Base-by-base conservation (phyloP, 1,140 invertebrate genomes). In the Leptopilina boulardi region DNA sequence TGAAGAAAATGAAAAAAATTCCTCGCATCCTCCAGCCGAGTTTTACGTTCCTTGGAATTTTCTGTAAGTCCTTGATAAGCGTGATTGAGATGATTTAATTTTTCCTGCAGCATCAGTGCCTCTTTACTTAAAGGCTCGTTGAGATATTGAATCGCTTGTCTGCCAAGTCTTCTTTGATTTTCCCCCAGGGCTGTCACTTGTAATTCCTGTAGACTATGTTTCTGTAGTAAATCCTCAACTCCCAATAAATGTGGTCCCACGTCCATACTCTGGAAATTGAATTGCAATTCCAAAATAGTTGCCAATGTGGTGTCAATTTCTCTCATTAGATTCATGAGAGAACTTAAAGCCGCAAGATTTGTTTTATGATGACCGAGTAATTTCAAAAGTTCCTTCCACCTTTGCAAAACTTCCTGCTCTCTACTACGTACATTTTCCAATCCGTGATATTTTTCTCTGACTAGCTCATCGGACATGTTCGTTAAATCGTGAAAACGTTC, bases 1-100 rank as follows among this genome's bases (percentile, higher is more conserved):
- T 97, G 95, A 72, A 99, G 92, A 90, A 99, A 99, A 87, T 99
- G 97, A 88, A 96, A 99, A 84, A 98, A 97, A 85, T 97, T 96
- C 78, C 97, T 93, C 0, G 97, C 97, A 80, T 98, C 97, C 87
- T 99, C 97, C 11, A 99, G 91, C 8, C 95, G 93, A 0, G 94
- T 94, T 75, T 97, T 94, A 18, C 98, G 93, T 76, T 95, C 94
- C 76, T 95, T 95, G 47, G 95, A 95, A 54, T 95, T 92, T 54
- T 95, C 94, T 10, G 95, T 89, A 23, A 97, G 88, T 91, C 94
- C 93, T 38, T 94, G 92, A 80, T 95, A 95, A 21, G 94, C 94
- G 71, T 93, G 91, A 83, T 97, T 95, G 18, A 98, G 90, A 70
- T 93, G 93, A 3, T 94, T 92, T 0, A 98, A 87, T 74, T 94